Evolutionary conservation across 1,140 invertebrate species (phyloP).

Genomic region (Bombus confusus): DNA sequence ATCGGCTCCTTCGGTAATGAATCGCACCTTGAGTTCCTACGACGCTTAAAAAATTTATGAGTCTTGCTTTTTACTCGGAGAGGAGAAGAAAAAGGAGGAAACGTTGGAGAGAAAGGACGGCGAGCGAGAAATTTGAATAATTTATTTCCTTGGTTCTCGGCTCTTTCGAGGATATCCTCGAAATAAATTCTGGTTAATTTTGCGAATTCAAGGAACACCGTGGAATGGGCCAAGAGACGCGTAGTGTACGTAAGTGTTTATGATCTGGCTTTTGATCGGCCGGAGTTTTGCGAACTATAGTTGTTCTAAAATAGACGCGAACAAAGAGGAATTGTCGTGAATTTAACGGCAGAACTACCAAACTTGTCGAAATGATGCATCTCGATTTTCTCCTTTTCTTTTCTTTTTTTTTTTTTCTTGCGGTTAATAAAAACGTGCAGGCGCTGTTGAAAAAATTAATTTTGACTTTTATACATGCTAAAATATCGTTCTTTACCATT

Average conservation of each 20-base stretch:
- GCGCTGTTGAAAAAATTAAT: background rate
- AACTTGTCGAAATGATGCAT: background rate
- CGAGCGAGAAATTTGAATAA: slow-evolving; percentile 31
- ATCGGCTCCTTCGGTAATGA: slow-evolving; percentile 38
- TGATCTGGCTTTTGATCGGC: background rate
- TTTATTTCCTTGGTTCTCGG: slow-evolving; percentile 23
- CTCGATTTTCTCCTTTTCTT: background rate
- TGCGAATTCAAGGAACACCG: too few relatives aligned
- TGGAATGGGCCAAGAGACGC: too few relatives aligned
- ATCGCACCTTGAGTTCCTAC: background rate
- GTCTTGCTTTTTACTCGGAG: background rate
- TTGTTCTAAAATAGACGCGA: background rate
- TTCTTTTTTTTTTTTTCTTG: background rate
- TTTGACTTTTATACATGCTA: background rate
- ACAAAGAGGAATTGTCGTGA: background rate
- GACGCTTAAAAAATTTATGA: slow-evolving; percentile 40
- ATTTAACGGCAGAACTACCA: background rate
- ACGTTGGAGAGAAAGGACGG: background rate
- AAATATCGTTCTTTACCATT: too few relatives aligned
- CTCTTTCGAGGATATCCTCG: background rate
- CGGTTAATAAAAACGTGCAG: background rate
- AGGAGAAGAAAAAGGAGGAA: background rate
- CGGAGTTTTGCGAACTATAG: background rate
- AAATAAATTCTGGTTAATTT: slow-evolving; percentile 39
- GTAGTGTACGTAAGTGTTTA: background rate